Conservation (phyloP, 2,113 vertebrate species). For the Cyprinodon brontotheroides region DNA sequence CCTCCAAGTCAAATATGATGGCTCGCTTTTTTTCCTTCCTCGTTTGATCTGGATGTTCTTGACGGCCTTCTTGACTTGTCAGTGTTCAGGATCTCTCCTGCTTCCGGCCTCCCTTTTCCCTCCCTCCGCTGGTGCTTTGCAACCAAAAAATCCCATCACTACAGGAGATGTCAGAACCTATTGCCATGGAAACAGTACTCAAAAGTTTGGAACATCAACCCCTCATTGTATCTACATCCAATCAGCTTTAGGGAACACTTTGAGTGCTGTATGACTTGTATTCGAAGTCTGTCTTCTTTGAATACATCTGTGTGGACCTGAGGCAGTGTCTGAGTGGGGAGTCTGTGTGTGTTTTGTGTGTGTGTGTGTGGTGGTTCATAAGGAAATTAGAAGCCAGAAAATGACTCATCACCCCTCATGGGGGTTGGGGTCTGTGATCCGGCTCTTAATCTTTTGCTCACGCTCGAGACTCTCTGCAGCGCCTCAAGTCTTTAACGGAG, state of each 20-base stretch:
- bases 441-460: slow-evolving; percentile 6
- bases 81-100: slow-evolving; percentile 30
- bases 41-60: slow-evolving; percentile 32
- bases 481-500: slow-evolving; percentile 16
- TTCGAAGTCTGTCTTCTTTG: slow-evolving; percentile 28
- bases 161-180: slow-evolving; percentile 72
- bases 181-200: slow-evolving; percentile 80
- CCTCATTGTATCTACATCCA: slow-evolving; percentile 66
- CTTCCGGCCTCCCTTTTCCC: neutral
- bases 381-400: slow-evolving; percentile 22
- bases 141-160: slow-evolving; percentile 55
- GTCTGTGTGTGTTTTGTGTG: slow-evolving; percentile 9
- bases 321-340: neutral
- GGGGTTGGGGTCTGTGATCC: slow-evolving; percentile 35
- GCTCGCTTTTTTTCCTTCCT: neutral
- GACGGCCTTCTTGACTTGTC: slow-evolving; percentile 30
- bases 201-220: slow-evolving; percentile 70
- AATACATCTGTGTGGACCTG: slow-evolving; percentile 32
- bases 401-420: slow-evolving; percentile 52
- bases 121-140: slow-evolving; percentile 15
- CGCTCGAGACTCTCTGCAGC: neutral
- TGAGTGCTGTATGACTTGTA: slow-evolving; percentile 50
- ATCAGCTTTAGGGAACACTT: slow-evolving; percentile 66
- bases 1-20: slow-evolving; percentile 2
- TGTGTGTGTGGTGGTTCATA: slow-evolving; percentile 4